Conservation (phyloP, 2,113 vertebrate genomes). For the Rhabdomys dilectus region DNA sequence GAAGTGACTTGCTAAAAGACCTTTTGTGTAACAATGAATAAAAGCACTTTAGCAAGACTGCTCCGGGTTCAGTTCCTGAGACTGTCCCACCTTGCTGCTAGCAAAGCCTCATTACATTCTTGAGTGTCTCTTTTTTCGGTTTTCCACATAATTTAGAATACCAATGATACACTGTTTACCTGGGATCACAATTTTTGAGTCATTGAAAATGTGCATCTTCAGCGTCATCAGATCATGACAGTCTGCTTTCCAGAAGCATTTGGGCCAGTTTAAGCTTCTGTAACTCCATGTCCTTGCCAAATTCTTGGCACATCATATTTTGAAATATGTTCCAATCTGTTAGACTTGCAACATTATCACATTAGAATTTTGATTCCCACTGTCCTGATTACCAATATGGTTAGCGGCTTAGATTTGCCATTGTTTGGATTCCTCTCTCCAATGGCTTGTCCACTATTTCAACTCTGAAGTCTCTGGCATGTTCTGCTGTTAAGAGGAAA, state of each 20-base stretch:
- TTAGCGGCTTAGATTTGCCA: slow-evolving; percentile 1
- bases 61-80: background rate
- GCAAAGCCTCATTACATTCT: background rate
- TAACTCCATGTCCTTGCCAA: background rate
- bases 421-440: slow-evolving; percentile 24
- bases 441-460: slow-evolving; percentile 1
- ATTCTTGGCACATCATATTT: background rate
- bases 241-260: background rate
- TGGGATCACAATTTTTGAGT: background rate
- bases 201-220: background rate
- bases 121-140: background rate
- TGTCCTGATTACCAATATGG: background rate
- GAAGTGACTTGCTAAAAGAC: background rate
- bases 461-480: background rate
- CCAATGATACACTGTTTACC: background rate
- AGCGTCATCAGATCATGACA: background rate
- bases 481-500: background rate
- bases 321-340: background rate
- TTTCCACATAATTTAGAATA: background rate
- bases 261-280: background rate
- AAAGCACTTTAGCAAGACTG: background rate
- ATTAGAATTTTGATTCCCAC: slow-evolving; percentile 30
- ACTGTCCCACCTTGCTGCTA: background rate
- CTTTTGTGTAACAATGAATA: background rate
- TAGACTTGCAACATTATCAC: background rate